Evolutionary conservation across 1,140 invertebrate genomes (phyloP), one percentile per base, ranked within the genome.

Genomic region (Oedothorax gibbosus): DNA sequence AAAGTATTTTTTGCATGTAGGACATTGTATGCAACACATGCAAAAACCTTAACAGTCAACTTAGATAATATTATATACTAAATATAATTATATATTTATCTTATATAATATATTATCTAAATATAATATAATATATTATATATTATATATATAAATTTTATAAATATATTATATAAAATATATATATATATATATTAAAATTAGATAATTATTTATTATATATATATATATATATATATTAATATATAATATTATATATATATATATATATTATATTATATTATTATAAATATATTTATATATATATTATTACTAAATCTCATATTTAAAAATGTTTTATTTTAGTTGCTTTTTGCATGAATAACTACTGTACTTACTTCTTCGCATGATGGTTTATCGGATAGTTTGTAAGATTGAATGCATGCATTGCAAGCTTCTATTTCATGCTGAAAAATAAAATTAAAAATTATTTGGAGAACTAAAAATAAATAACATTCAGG

Each of bases 301-400:
- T 60, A 10, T 35, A 11, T 51, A 62, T 35, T 10, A 49, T 76
- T 20, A 49, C 15, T 76, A 18, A 76, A 14, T 35, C 9, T 60
- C 62, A 21, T 18, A 21, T n/a, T 50, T 18, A 56, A 72, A 15
- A 75, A 5, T 56, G 18, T 9, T 56, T 15, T 0, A 75, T 1
- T 18, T 14, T 7, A 18, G 6, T 21, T 57, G 7, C 15, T 3
- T 21, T 21, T 53, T 18, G n/a, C 10, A 20, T 56, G 35, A 35
- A 35, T 35, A 35, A 35, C n/a, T n/a, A n/a, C n/a, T n/a, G n/a
- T n/a, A n/a, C 35, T 35, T 71, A 85, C 83, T 49, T 85, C 83
- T 71, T 85, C 83, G 77, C 83, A 85, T 14, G 83, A 85, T 71
- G 83, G 73, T 78, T 78, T 85, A 14, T 85, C 83, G 15, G 83